Percentiles rank a stretch among this genome's conserved stretches.
Conservation (phyloP, 2,113 vertebrate species). For the Lampris megalopsis region DNA sequence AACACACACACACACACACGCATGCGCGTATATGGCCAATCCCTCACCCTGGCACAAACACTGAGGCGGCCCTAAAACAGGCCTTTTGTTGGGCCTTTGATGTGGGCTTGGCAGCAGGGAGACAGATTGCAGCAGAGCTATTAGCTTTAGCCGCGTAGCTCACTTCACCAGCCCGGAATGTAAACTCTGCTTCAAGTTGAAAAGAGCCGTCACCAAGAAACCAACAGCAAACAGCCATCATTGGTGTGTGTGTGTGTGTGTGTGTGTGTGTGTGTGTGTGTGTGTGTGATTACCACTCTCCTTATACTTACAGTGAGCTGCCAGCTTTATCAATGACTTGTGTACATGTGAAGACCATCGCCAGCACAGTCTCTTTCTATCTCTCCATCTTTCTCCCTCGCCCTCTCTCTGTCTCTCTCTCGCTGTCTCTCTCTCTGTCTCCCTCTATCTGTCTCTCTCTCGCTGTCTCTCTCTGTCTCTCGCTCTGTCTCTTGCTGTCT, state of each 20-base stretch:
- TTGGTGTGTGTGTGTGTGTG: constrained; percentile 13
- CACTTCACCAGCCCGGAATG: no score
- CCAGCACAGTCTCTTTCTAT: constrained; percentile 2
- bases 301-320: constrained; percentile 41
- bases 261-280: constrained; percentile 16
- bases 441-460: no score
- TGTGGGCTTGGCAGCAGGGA: constrained; percentile 47
- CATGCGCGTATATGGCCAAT: neutral
- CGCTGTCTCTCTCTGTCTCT: no score
- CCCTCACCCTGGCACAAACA: constrained; percentile 15
- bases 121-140: constrained; percentile 49
- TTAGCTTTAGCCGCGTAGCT: constrained; percentile 45
- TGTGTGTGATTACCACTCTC: constrained; percentile 47
- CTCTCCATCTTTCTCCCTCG: no score
- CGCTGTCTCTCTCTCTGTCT: no score
- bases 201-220: constrained; percentile 44
- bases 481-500: no score
- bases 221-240: neutral
- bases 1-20: neutral
- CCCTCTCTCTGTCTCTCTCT: no score
- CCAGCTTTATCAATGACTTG: constrained; percentile 33
- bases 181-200: neutral
- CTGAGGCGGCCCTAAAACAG: constrained; percentile 27
- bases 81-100: constrained; percentile 27
- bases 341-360: constrained; percentile 43